Conservation (phyloP, 2,113 vertebrate genomes). For the Spheniscus mendiculus region DNA sequence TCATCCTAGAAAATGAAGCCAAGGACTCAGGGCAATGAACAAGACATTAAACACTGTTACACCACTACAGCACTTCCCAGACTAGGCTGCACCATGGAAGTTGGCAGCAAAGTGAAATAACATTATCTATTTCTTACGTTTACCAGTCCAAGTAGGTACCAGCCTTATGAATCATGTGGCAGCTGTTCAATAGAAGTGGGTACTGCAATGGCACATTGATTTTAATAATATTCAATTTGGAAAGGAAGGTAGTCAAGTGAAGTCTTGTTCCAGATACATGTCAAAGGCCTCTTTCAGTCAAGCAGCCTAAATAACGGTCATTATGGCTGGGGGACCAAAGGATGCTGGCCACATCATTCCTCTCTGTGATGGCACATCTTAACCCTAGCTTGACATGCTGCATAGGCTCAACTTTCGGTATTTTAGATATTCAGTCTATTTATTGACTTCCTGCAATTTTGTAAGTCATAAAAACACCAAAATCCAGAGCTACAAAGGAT, state of each 20-base stretch:
- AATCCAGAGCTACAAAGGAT: background rate
- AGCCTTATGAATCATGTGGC: background rate
- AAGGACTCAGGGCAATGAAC: background rate
- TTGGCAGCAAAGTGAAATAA: background rate
- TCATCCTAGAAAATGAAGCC: background rate
- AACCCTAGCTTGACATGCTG: background rate
- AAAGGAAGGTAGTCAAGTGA: background rate
- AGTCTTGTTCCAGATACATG: background rate
- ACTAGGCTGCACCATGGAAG: background rate
- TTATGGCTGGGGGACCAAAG: background rate
- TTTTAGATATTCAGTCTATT: background rate
- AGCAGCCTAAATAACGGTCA: background rate
- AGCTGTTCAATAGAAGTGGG: background rate
- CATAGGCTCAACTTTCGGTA: rapidly evolving
- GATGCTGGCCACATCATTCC: background rate
- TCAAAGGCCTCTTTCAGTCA: background rate
- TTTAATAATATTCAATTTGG: background rate
- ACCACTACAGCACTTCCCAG: background rate
- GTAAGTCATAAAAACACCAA: background rate
- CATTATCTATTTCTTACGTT: background rate
- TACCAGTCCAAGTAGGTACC: background rate
- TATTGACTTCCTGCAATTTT: background rate
- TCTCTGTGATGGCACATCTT: background rate
- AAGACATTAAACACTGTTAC: background rate
- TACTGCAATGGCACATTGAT: background rate